Evolutionary conservation across 2,113 vertebrate genomes (phyloP).

Genomic region (Sus scrofa): T2T-Sscrofa CM000817.6:158821001-158821500

Average conservation of each 20-base stretch:
- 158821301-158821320: background rate
- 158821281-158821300: background rate
- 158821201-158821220: background rate
- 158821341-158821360: background rate
- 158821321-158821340: background rate
- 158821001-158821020: background rate
- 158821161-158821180: no score
- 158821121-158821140: background rate
- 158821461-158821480: background rate
- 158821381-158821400: background rate
- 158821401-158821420: background rate
- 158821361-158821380: background rate
- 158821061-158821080: background rate
- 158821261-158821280: background rate
- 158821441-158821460: background rate
- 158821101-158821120: background rate
- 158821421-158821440: background rate
- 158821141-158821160: background rate
- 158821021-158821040: background rate
- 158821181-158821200: background rate
- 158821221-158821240: no score
- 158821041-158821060: background rate
- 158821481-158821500: background rate
- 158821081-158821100: background rate
- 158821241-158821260: no score